phyloP scores from a whole-genome alignment of 2,797 vertebrate species.

The Clarias platycephalus region DNA sequence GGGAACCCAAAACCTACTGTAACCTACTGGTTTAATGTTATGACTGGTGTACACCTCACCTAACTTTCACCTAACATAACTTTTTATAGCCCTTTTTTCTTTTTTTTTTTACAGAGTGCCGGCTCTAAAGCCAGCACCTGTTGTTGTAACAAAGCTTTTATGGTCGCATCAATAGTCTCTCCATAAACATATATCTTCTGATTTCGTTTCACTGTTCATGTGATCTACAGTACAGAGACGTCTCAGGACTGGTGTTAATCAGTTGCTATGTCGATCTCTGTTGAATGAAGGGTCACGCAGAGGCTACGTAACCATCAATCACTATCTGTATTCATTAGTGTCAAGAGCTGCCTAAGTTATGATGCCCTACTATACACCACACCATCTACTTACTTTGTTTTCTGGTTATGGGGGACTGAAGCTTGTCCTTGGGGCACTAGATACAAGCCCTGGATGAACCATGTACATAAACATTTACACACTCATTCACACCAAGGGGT shows the following conservation, averaged over 20 bases:
- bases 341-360: constrained; percentile 30
- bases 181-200: neutral
- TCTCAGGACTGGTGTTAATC: constrained; percentile 11
- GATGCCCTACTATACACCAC: constrained; percentile 28
- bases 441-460: neutral
- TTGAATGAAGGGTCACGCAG: constrained; percentile 16
- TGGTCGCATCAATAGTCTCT: neutral
- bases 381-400: neutral
- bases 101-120: neutral
- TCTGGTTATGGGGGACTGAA: neutral
- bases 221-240: constrained; percentile 23
- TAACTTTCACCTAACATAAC: no score
- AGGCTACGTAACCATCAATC: constrained; percentile 7
- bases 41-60: no score
- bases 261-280: constrained; percentile 7
- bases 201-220: neutral
- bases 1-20: no score
- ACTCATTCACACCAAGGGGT: neutral
- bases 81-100: neutral
- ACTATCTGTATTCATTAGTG: constrained; percentile 20
- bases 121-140: no score
- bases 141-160: neutral
- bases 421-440: neutral
- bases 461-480: neutral
- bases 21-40: no score